Evolutionary conservation across 2,797 vertebrate genomes (phyloP).

Genomic region (Thalassophryne amazonica): DNA sequence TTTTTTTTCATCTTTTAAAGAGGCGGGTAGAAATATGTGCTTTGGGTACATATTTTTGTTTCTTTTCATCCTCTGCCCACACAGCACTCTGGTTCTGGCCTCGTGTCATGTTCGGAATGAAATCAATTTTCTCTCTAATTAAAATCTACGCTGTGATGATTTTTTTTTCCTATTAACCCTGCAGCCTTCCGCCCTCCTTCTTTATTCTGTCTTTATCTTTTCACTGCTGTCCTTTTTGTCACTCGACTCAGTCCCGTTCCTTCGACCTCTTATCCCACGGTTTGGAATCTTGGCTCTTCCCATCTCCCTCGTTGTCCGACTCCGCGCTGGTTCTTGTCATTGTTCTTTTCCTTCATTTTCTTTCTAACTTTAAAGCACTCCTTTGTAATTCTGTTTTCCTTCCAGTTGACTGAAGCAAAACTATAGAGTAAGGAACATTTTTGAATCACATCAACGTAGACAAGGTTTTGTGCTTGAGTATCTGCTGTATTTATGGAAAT

Average conservation of each 20-base stretch:
- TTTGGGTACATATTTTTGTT: too few species aligned
- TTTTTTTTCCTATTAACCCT: not conserved
- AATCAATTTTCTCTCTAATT: slow-evolving; percentile 16
- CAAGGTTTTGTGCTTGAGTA: not conserved
- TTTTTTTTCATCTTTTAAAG: too few species aligned
- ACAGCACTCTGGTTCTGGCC: not conserved
- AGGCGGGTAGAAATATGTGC: too few species aligned
- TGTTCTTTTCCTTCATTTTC: not conserved
- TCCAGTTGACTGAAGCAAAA: too few species aligned
- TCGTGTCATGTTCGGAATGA: not conserved
- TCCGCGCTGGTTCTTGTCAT: not conserved
- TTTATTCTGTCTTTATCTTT: not conserved
- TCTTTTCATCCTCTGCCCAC: not conserved
- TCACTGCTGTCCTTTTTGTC: not conserved
- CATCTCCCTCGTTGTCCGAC: not conserved
- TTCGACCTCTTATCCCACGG: not conserved
- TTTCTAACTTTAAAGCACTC: too few species aligned
- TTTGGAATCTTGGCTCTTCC: not conserved
- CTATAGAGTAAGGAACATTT: too few species aligned
- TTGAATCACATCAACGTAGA: not conserved
- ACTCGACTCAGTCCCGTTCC: not conserved
- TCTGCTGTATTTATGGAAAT: not conserved
- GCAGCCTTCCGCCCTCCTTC: too few species aligned
- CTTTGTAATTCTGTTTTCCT: too few species aligned
- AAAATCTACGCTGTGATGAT: slow-evolving; percentile 1